These are phyloP conservation scores for Myocastor coypus DNA, from an alignment of 2,113 vertebrate genomes.

Conservation along the genomic window DNA sequence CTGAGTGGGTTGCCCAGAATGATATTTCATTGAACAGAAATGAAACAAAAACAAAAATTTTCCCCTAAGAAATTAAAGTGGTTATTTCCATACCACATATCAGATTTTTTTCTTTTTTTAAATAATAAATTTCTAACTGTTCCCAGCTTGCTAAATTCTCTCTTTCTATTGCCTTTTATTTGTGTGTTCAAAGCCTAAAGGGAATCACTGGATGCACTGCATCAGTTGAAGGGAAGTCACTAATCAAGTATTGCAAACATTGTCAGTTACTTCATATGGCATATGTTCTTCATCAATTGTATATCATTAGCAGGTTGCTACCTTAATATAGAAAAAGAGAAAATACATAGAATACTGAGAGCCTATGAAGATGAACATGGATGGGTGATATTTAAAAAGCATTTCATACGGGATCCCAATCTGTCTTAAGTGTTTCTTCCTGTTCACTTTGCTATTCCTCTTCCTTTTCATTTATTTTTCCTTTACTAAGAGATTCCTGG, in stretches of 20 bases:
- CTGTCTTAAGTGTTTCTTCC: not conserved
- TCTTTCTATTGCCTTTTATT: not conserved
- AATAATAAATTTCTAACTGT: not conserved
- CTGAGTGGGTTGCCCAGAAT: too few species aligned
- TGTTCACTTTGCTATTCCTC: not conserved
- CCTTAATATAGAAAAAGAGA: slow-evolving; percentile 38
- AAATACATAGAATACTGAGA: not conserved
- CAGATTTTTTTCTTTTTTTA: not conserved
- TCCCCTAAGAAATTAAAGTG: slow-evolving; percentile 56
- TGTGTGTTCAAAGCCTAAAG: not conserved
- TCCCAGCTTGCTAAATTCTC: slow-evolving; percentile 43
- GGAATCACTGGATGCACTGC: slow-evolving; percentile 33
- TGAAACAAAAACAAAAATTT: not conserved
- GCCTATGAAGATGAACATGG: not conserved
- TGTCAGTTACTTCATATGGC: slow-evolving; percentile 62
- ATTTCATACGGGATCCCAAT: not conserved
- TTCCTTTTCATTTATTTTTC: not conserved
- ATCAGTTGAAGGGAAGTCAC: slow-evolving; percentile 1
- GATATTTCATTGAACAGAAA: too few species aligned
- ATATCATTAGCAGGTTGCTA: not conserved
- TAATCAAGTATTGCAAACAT: slow-evolving; percentile 59
- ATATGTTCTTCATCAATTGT: slow-evolving; percentile 2
- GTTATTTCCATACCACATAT: slow-evolving; percentile 6
- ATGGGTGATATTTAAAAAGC: not conserved
- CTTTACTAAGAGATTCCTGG: not conserved